Evolutionary conservation across 1,140 invertebrate genomes (phyloP).

Genomic region (Temnothorax nylanderi): DNA sequence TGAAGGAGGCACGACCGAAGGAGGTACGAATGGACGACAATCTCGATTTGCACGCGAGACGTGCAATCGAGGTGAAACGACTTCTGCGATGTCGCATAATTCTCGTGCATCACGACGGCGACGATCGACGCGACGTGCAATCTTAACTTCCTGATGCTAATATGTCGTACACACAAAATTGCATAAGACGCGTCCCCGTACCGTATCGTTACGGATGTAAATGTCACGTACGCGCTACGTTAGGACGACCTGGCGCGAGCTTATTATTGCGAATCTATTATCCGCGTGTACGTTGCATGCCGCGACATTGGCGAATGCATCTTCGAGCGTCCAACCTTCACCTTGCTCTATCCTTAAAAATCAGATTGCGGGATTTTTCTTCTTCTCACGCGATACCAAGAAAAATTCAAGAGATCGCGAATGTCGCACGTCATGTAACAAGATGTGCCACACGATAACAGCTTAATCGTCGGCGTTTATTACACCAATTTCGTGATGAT

Average conservation of each 20-base stretch:
- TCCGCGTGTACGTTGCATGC: neutral
- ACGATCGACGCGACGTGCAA: neutral
- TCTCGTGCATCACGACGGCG: neutral
- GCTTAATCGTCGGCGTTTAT: neutral
- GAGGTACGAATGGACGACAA: too few species aligned
- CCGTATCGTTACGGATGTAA: slow-evolving; percentile 3
- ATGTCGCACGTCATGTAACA: neutral
- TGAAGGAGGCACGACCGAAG: too few species aligned
- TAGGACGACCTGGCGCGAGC: neutral
- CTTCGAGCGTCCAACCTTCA: neutral
- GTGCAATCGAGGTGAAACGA: neutral
- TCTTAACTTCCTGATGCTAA: slow-evolving; percentile 20
- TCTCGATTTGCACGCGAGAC: neutral
- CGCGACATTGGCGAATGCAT: neutral
- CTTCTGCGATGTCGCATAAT: neutral
- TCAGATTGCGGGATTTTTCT: neutral
- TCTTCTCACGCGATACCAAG: neutral
- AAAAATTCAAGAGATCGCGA: neutral
- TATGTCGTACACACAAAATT: neutral
- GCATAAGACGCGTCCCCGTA: neutral
- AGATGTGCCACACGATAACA: neutral
- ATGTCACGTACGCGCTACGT: neutral
- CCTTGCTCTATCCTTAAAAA: neutral
- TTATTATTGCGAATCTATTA: neutral
- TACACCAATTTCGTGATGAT: neutral